phyloP scores from a whole-genome alignment of 2,113 vertebrate genomes.

The Pollachius pollachius region DNA sequence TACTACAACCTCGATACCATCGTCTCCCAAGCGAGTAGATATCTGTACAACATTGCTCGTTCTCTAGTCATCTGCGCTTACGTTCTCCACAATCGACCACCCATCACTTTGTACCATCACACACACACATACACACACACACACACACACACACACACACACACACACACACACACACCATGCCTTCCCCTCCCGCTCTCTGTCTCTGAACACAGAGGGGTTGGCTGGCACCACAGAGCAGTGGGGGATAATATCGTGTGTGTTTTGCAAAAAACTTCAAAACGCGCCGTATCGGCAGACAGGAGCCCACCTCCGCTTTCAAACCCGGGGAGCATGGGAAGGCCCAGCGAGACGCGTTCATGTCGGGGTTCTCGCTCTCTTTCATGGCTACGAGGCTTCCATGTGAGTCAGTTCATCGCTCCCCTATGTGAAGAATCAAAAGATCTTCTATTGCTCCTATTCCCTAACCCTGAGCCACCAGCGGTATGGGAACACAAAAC shows the following conservation, averaged over 20 bases:
- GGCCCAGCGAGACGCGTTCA: slow-evolving; percentile 50
- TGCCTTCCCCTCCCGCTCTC: too few relatives aligned
- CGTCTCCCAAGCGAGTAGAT: too few relatives aligned
- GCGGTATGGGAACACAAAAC: slow-evolving; percentile 24
- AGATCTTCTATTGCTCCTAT: slow-evolving; percentile 37
- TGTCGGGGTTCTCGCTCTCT: slow-evolving; percentile 44
- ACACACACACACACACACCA: too few relatives aligned
- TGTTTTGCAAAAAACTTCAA: slow-evolving; percentile 41
- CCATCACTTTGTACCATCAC: too few relatives aligned
- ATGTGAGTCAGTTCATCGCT: slow-evolving; percentile 50
- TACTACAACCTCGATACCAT: too few relatives aligned
- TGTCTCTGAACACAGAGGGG: too few relatives aligned
- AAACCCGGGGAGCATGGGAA: slow-evolving; percentile 53
- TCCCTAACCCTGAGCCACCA: slow-evolving; percentile 44
- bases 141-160: too few relatives aligned
- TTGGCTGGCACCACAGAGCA: too few relatives aligned
- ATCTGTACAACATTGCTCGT: too few relatives aligned
- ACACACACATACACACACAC: too few relatives aligned
- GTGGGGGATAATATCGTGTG: slow-evolving; percentile 41
- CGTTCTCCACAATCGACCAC: too few relatives aligned
- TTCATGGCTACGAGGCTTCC: slow-evolving; percentile 58
- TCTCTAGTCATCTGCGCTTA: too few relatives aligned
- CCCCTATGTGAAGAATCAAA: slow-evolving; percentile 64
- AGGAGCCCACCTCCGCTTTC: slow-evolving; percentile 58
- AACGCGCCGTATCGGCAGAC: slow-evolving; percentile 37